Evolutionary conservation across 2,888 invertebrate species (phyloP), one percentile per base, ranked within the genome.

Genomic region (Meganola albula): DNA sequence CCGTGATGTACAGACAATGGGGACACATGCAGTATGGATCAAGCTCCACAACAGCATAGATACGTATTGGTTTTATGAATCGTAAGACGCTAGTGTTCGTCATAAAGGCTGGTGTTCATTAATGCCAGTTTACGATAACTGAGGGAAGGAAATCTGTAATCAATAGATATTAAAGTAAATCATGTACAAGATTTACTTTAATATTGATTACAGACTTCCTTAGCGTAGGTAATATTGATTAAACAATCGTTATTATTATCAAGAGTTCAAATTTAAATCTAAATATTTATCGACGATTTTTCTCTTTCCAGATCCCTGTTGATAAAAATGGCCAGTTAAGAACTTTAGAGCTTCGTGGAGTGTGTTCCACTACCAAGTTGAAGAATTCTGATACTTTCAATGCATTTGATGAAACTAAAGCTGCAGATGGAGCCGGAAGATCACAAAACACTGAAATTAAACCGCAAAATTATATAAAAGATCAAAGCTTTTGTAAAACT

Each of bases 241-340:
- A n/a, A n/a, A n/a, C n/a, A n/a, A n/a, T n/a, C n/a, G n/a, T n/a
- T n/a, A n/a, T n/a, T n/a, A n/a, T n/a, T n/a, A n/a, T n/a, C n/a
- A n/a, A n/a, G n/a, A n/a, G n/a, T n/a, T n/a, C n/a, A n/a, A n/a
- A n/a, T n/a, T n/a, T n/a, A n/a, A n/a, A n/a, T n/a, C n/a, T n/a
- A n/a, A n/a, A n/a, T n/a, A n/a, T n/a, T n/a, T n/a, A n/a, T n/a
- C n/a, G n/a, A n/a, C n/a, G n/a, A n/a, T 16, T 16, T 6, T 16
- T 16, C 16, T 16, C 10, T 43, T 83, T 82, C 44, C 82, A 84
- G 84, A 83, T 84, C 37, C 84, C 84, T 31, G 69, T 82, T 53
- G 84, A 83, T 53, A 74, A 74, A 65, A 77, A 79, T 76, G 78
- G 71, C 52, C 80, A 80, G 60, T 55, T 78, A 53, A 71, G 82